Percentiles rank a stretch among this genome's conserved stretches.
Evolutionary conservation across 2,797 vertebrate genomes (phyloP).

Genomic region (Sciurus vulgaris): DNA sequence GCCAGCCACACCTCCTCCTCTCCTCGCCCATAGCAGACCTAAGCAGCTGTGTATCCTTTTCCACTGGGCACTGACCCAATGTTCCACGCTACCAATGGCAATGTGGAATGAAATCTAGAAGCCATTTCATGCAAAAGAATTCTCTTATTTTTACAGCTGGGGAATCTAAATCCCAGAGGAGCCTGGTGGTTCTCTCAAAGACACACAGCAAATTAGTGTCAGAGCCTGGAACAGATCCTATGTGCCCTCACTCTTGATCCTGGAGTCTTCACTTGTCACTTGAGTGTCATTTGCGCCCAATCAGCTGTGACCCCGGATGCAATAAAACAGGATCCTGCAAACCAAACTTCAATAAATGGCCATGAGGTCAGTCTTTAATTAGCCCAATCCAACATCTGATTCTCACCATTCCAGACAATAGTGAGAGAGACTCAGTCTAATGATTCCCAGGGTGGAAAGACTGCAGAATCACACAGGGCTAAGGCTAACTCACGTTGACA

Average conservation of each 20-base stretch:
- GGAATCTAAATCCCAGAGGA: neutral
- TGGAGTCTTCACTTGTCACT: neutral
- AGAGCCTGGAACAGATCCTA: neutral
- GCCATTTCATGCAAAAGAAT: neutral
- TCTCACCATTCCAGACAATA: neutral
- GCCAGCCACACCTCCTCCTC: neutral
- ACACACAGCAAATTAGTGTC: neutral
- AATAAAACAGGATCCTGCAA: neutral
- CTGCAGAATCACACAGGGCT: no score
- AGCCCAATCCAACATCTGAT: neutral
- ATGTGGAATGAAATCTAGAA: neutral
- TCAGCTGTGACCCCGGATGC: neutral
- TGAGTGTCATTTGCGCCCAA: neutral
- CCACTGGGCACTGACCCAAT: rapidly evolving
- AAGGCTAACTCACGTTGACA: neutral
- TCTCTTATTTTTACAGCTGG: neutral
- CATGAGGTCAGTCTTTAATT: neutral
- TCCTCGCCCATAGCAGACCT: rapidly evolving
- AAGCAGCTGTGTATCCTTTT: neutral
- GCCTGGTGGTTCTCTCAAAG: neutral
- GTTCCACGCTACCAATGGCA: rapidly evolving
- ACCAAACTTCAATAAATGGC: neutral
- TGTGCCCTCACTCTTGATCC: neutral
- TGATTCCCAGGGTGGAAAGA: neutral
- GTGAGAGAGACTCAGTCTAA: neutral